Base-by-base conservation (phyloP, 2,113 vertebrate genomes). In the Regulus satrapa region DNA sequence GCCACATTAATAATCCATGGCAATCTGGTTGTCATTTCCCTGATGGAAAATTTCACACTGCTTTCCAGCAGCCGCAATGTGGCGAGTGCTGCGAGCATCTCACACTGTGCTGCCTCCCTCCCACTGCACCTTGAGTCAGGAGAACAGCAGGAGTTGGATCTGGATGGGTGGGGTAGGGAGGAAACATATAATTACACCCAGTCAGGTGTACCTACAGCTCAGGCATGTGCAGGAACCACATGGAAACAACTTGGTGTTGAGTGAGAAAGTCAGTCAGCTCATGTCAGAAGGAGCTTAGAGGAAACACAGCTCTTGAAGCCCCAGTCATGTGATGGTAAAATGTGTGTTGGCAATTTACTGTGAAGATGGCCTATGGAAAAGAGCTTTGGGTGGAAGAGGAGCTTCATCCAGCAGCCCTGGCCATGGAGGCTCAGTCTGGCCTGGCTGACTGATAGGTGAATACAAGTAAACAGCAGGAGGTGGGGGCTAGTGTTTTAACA, bases 31-130 rank as follows among this genome's bases (percentile, higher is more conserved):
- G 96, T 93, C 94, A 78, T 81, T 89, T 63, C 73, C 81, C 94
- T 91, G 95, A 88, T 89, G 89, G 89, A 94, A 95, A 95, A 95
- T 95, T 84, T 95, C 86, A 91, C 89, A 48, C 32, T 8, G 80
- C 95, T 96, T 94, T 88, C 95, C 95, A 78, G 91, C 86, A 92
- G 92, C 89, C 6, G 1, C 6, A 0, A 43, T 9, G 8, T 2
- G 61, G 83, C 3, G 24, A 94, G 83, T 3, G 64, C 52, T 55
- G 20, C 0, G 6, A 23, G 61, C 91, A 55, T 73, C 86, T 84
- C 86, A 26, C 31, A 9, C 63, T 8, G 1, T 8, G 3, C 86
- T 12, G 48, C 80, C 41, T 69, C 36, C 63, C 83, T 84, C 83
- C 72, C 48, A 18, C 51, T 2, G 14, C 40, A 45, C 34, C 68